Conservation (phyloP, 2,797 vertebrate species). For the Ctenopoma kingsleyae region DNA sequence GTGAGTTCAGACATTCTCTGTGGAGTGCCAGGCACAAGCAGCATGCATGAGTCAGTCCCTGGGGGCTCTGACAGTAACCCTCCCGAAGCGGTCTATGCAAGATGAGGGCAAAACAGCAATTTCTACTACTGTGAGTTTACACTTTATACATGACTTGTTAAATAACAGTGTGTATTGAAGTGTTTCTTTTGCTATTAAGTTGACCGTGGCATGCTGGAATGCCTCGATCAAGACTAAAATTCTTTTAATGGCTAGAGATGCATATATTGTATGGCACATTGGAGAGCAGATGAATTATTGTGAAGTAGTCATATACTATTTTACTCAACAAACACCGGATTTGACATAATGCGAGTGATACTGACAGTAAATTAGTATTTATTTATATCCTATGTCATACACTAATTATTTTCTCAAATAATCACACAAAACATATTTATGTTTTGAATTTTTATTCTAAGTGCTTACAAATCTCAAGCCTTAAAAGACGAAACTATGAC, state of each 20-base stretch:
- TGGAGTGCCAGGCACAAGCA: slow-evolving; percentile 35
- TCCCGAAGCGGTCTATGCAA: slow-evolving; percentile 23
- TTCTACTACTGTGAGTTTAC: slow-evolving; percentile 19
- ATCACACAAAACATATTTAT: neutral
- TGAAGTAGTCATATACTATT: neutral
- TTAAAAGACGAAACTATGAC: neutral
- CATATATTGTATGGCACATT: slow-evolving; percentile 1
- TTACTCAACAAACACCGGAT: slow-evolving; percentile 3
- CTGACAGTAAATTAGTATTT: neutral
- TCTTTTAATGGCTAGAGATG: slow-evolving; percentile 1
- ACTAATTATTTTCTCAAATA: neutral
- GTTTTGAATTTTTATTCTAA: neutral
- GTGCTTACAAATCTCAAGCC: neutral
- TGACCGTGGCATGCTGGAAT: neutral
- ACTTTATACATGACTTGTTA: slow-evolving; percentile 16
- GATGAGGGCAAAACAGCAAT: slow-evolving; percentile 41
- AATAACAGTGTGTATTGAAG: slow-evolving; percentile 1
- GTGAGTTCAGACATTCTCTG: slow-evolving; percentile 57
- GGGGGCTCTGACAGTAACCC: slow-evolving; percentile 37
- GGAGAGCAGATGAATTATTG: neutral
- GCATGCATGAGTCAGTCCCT: slow-evolving; percentile 42
- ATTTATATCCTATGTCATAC: neutral
- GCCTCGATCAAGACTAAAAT: neutral
- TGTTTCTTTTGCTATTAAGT: slow-evolving; percentile 11
- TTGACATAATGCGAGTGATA: neutral